phyloP scores from a whole-genome alignment of 1,140 invertebrate genomes.

The Zaprionus gabonicus region DNA sequence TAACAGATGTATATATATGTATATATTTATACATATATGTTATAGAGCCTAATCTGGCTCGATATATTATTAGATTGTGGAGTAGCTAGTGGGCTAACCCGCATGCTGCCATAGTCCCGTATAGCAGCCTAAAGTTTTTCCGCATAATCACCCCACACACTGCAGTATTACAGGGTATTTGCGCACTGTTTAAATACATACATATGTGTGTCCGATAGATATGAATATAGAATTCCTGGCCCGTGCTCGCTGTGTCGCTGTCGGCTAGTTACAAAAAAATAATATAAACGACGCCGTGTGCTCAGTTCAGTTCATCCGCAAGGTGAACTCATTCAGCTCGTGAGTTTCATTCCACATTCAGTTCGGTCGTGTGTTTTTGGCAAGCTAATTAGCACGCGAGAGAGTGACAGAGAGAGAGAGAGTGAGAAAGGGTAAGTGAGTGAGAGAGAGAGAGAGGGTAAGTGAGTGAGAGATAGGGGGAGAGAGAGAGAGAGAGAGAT shows the following conservation, averaged over 20 bases:
- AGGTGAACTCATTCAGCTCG: conserved; percentile 38
- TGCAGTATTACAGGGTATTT: conserved; percentile 13
- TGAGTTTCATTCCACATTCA: conserved; percentile 13
- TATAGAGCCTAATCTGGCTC: background rate
- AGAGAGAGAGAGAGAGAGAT: background rate
- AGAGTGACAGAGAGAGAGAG: background rate
- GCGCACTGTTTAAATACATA: conserved; percentile 13
- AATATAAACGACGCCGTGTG: conserved; percentile 29
- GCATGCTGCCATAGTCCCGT: background rate
- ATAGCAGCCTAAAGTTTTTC: background rate
- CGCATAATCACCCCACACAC: background rate
- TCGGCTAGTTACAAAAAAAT: conserved; percentile 31
- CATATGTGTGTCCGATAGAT: conserved; percentile 27
- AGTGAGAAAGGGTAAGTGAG: background rate
- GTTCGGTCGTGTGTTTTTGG: conserved; percentile 17
- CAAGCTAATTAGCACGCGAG: conserved; percentile 28
- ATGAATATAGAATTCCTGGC: conserved; percentile 36
- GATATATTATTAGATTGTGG: background rate
- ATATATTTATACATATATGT: too few species aligned
- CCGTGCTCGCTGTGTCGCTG: background rate
- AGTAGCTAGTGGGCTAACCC: background rate
- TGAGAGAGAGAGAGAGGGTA: background rate
- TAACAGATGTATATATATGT: too few species aligned
- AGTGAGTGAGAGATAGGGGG: background rate
- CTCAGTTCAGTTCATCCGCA: conserved; percentile 32